A percentile compares a stretch with the other conserved stretches of the same genome.
These are phyloP conservation scores for Drosophila cognata DNA, from an alignment of 2,888 invertebrate species.

Conservation along the genomic window DNA sequence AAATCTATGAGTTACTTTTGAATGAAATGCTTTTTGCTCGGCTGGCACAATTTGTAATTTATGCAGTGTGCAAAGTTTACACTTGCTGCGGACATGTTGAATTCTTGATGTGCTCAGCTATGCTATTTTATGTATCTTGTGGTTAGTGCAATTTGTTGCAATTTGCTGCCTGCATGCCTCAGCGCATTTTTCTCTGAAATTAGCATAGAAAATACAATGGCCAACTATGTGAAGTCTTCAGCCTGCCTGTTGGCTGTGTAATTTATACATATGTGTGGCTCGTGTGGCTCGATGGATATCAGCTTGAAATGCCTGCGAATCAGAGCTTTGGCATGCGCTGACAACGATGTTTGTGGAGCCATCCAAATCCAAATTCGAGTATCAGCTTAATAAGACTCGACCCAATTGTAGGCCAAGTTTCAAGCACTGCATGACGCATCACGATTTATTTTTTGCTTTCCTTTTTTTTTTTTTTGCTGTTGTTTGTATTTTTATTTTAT, in stretches of 20 bases:
- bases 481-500: background rate
- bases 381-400: slow-evolving; percentile 61
- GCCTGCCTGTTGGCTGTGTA: slow-evolving; percentile 12
- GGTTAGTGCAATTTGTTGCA: slow-evolving; percentile 53
- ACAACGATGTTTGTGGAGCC: slow-evolving; percentile 49
- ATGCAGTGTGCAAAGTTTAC: slow-evolving; percentile 33
- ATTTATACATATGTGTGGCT: slow-evolving; percentile 11
- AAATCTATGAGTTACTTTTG: background rate
- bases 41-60: slow-evolving; percentile 43
- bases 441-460: slow-evolving; percentile 8
- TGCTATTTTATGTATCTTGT: slow-evolving; percentile 40
- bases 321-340: slow-evolving; percentile 74
- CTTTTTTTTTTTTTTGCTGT: background rate
- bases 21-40: slow-evolving; percentile 35
- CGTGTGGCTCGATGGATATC: slow-evolving; percentile 48
- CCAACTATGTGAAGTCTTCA: slow-evolving; percentile 1
- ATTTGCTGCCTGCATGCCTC: slow-evolving; percentile 48
- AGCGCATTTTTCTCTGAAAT: slow-evolving; percentile 59
- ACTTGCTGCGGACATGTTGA: slow-evolving; percentile 40
- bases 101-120: slow-evolving; percentile 24
- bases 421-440: slow-evolving; percentile 65
- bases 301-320: slow-evolving; percentile 40
- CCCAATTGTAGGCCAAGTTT: slow-evolving; percentile 61
- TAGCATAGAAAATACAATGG: slow-evolving; percentile 40
- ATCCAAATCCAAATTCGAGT: slow-evolving; percentile 24